phyloP scores from a whole-genome alignment of 2,113 vertebrate species.

The Odontophorus gujanensis region DNA sequence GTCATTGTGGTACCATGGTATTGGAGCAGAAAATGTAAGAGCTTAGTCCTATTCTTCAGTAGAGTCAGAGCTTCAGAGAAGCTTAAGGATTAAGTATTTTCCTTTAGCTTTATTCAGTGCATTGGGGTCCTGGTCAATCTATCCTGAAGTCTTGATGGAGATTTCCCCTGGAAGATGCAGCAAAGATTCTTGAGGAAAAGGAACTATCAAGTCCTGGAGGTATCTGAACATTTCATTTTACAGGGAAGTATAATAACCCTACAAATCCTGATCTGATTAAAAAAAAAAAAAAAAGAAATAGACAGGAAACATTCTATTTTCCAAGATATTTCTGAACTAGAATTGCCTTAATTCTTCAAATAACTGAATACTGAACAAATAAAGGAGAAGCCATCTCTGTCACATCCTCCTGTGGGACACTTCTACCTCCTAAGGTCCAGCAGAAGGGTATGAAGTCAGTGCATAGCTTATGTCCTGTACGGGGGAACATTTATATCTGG shows the following conservation, averaged over 20 bases:
- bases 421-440: neutral
- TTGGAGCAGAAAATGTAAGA: neutral
- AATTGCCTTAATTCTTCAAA: neutral
- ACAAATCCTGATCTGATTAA: neutral
- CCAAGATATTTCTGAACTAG: neutral
- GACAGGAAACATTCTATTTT: neutral
- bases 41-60: neutral
- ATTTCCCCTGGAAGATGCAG: neutral
- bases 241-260: neutral
- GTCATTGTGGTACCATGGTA: neutral
- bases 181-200: neutral
- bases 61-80: neutral
- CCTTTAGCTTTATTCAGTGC: neutral
- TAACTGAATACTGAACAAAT: neutral
- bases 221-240: neutral
- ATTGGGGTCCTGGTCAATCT: neutral
- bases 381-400: neutral
- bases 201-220: neutral
- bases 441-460: neutral
- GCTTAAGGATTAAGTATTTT: neutral
- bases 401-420: neutral
- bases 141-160: rapidly evolving
- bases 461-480: neutral
- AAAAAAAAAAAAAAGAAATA: neutral
- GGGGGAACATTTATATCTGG: neutral